Evolutionary conservation across 2,113 vertebrate species (phyloP).

Genomic region (Seriola rivoliana): DNA sequence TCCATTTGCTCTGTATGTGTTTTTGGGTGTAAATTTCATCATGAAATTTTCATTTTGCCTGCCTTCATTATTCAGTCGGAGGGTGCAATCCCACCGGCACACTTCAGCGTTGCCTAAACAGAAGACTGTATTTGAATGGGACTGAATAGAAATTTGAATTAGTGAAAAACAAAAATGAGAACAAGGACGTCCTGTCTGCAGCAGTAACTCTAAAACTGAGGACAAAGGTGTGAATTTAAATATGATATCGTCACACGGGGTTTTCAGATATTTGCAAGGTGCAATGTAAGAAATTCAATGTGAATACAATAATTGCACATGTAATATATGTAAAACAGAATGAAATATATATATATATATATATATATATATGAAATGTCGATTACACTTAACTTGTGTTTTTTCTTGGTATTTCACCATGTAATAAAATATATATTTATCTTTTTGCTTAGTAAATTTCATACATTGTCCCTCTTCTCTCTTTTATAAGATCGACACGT

Average conservation of each 20-base stretch:
- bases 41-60: conserved; percentile 70
- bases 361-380: too few relatives aligned
- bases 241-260: not conserved
- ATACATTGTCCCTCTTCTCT: too few relatives aligned
- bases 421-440: too few relatives aligned
- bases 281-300: not conserved
- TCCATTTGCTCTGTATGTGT: conserved; percentile 62
- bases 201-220: not conserved
- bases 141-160: conserved; percentile 42
- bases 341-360: too few relatives aligned
- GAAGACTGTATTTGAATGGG: conserved; percentile 47
- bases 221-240: not conserved
- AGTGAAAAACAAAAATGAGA: conserved; percentile 12
- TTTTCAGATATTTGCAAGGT: not conserved
- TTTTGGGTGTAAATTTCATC: conserved; percentile 75
- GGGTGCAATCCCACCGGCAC: conserved; percentile 50
- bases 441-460: too few relatives aligned
- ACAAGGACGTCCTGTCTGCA: not conserved
- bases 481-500: too few relatives aligned
- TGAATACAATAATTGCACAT: not conserved
- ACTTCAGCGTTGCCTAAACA: conserved; percentile 54
- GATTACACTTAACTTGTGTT: too few relatives aligned
- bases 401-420: too few relatives aligned
- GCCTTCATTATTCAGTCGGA: conserved; percentile 61
- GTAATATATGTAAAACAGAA: not conserved